Evolutionary conservation across 2,113 vertebrate species (phyloP).

Genomic region (Leucosticte australis): DNA sequence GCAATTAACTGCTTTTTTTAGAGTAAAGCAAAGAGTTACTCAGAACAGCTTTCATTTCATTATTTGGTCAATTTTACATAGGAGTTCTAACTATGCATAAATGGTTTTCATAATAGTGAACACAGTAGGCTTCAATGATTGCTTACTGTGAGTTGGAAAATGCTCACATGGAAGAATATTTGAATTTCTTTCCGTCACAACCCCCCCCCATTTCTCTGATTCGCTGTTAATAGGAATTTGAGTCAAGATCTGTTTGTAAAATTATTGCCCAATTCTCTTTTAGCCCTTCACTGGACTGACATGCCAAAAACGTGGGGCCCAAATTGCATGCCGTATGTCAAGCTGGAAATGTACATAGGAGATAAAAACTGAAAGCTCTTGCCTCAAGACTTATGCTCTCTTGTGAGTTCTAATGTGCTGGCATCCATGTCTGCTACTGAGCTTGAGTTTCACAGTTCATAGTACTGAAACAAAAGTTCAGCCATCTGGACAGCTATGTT

Average conservation of each 20-base stretch:
- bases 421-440: slow-evolving; percentile 6
- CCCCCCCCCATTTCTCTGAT: neutral
- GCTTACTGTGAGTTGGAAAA: neutral
- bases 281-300: neutral
- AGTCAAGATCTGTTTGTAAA: neutral
- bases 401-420: neutral
- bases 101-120: neutral
- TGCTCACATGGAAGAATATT: neutral
- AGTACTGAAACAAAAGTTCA: slow-evolving; percentile 36
- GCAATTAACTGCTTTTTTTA: slow-evolving; percentile 63
- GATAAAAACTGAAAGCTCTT: neutral
- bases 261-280: neutral
- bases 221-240: neutral
- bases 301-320: neutral
- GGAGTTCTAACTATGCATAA: slow-evolving; percentile 14
- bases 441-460: slow-evolving; percentile 9
- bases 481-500: slow-evolving; percentile 30
- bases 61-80: slow-evolving; percentile 63
- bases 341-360: neutral
- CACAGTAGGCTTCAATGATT: neutral
- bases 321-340: neutral
- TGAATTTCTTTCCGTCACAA: neutral
- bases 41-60: slow-evolving; percentile 56
- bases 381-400: neutral
- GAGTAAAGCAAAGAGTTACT: slow-evolving; percentile 34